Evolutionary conservation across 1,140 invertebrate genomes (phyloP), one percentile per base, ranked within the genome.

Genomic region (Drosophila repletoides): DNA sequence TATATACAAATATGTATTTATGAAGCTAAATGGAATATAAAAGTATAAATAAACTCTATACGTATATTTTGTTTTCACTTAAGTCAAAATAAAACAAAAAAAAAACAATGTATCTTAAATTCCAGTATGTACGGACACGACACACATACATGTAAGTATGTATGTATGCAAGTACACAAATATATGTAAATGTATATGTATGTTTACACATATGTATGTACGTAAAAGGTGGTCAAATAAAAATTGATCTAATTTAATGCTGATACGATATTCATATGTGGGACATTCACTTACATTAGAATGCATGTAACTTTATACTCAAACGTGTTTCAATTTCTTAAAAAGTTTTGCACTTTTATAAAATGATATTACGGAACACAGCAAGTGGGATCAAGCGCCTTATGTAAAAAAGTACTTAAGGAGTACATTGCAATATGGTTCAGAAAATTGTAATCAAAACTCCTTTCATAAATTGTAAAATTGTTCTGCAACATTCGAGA

Each of bases 271-370:
- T 84, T 84, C 80, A 84, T 84, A 76, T 51, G 53, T 67, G 45
- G 28, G 63, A 74, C 66, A 74, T 69, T 43, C 45, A 60, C 49
- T 33, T 26, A 21, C 34, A 51, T 58, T 60, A 41, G n/a, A 28
- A 43, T 49, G 3, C 48, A 21, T 48, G 51, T 48, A 29, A 71
- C 49, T 67, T 45, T 89, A 61, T 67, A 88, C 84, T 90, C 88
- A 90, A 90, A 90, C 88, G 53, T 90, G 88, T 90, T 90, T 90
- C 88, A 90, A 90, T 90, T 89, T 83, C 87, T 72, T 74, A 60
- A 79, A 46, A 52, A 64, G 31, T 48, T 55, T 77, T 72, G 65
- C 60, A 71, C 64, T 77, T 53, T 56, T 17, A 19, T 52, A 52
- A 58, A 38, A 64, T 58, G 36, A 60, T 70, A 77, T 59, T 72